These are phyloP conservation scores for Melanotaenia pygmaea DNA, from an alignment of 2,797 vertebrate genomes.

Conservation along the genomic window DNA sequence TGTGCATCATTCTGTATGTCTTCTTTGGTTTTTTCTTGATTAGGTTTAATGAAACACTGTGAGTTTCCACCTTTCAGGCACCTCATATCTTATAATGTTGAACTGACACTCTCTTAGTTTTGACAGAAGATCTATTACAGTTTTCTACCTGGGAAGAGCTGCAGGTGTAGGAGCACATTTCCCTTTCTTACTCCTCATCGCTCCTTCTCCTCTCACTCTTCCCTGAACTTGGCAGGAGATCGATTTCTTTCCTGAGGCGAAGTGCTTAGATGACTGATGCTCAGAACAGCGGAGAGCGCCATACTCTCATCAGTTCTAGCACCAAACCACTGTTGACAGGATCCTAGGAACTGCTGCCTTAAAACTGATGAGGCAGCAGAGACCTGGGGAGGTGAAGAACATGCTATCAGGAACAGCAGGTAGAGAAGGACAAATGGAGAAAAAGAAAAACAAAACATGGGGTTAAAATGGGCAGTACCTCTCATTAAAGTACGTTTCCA, in stretches of 20 bases:
- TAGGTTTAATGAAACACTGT: constrained; percentile 42
- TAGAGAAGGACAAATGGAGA: constrained; percentile 10
- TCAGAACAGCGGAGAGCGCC: constrained; percentile 57
- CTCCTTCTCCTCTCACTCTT: constrained; percentile 44
- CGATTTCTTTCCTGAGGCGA: constrained; percentile 75
- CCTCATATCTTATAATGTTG: constrained; percentile 58
- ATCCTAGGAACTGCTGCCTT: constrained; percentile 66
- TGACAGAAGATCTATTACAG: constrained; percentile 72
- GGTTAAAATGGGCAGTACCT: constrained; percentile 14
- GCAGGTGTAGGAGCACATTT: constrained; percentile 57
- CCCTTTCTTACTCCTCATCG: constrained; percentile 40
- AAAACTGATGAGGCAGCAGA: constrained; percentile 76
- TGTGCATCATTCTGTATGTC: constrained; percentile 35
- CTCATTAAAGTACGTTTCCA: background rate
- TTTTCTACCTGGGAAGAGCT: constrained; percentile 71
- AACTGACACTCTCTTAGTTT: constrained; percentile 61
- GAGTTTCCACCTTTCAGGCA: constrained; percentile 30
- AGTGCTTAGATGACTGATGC: constrained; percentile 78
- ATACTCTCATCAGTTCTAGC: constrained; percentile 70
- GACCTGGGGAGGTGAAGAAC: constrained; percentile 35
- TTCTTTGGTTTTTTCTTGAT: constrained; percentile 51
- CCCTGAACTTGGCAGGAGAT: constrained; percentile 74
- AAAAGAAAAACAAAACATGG: background rate
- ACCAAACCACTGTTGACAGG: constrained; percentile 75
- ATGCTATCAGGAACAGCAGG: constrained; percentile 23